Percentiles rank a stretch among this genome's conserved stretches.
Evolutionary conservation across 2,797 vertebrate species (phyloP).

Genomic region (Sciurus carolinensis): DNA sequence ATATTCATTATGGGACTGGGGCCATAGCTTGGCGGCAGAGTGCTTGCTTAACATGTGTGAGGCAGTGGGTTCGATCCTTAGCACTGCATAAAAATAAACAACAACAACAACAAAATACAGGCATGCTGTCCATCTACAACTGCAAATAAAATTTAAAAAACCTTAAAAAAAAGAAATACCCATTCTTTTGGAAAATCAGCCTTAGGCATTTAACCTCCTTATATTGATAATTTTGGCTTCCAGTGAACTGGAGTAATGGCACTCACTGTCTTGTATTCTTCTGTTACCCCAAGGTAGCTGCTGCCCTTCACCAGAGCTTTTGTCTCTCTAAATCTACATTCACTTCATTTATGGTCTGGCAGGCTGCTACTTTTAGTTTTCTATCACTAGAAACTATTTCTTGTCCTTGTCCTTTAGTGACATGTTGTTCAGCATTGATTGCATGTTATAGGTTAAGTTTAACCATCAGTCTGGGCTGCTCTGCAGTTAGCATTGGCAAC

Average conservation of each 20-base stretch:
- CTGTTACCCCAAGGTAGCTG: background rate
- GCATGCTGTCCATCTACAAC: too few relatives aligned
- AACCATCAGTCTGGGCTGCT: constrained; percentile 83
- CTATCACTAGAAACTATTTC: constrained; percentile 80
- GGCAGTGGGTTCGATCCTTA: too few relatives aligned
- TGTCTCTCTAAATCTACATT: constrained; percentile 25
- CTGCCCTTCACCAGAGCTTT: background rate
- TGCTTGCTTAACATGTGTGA: too few relatives aligned
- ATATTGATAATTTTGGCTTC: constrained; percentile 78
- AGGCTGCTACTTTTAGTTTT: constrained; percentile 82
- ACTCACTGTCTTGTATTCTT: constrained; percentile 5
- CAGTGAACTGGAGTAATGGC: background rate
- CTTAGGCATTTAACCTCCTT: constrained; percentile 79
- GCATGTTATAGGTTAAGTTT: constrained; percentile 77
- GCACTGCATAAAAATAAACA: too few relatives aligned
- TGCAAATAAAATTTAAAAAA: too few relatives aligned
- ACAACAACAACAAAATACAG: too few relatives aligned
- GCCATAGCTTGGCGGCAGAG: too few relatives aligned
- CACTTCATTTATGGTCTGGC: constrained; percentile 36
- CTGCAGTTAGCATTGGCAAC: constrained; percentile 78
- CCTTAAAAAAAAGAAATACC: constrained; percentile 80
- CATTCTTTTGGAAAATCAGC: constrained; percentile 75
- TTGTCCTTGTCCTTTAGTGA: constrained; percentile 76
- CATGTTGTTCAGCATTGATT: constrained; percentile 82
- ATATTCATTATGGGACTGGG: constrained; percentile 76